phyloP scores from a whole-genome alignment of 2,113 vertebrate species.

The Bothrops jararaca region DNA sequence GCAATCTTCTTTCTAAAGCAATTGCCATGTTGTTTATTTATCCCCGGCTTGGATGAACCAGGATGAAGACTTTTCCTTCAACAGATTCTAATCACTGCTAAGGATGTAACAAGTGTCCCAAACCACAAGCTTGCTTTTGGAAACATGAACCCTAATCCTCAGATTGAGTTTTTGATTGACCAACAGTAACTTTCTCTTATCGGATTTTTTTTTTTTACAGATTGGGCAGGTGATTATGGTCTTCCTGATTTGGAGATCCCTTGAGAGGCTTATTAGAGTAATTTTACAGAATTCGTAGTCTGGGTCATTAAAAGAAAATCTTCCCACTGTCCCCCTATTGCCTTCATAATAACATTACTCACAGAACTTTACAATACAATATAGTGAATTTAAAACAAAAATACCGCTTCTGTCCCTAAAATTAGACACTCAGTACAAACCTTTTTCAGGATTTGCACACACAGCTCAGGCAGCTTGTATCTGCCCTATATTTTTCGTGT shows the following conservation, averaged over 20 bases:
- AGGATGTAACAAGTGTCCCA: too few species aligned
- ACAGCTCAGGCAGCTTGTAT: neutral
- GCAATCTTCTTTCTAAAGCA: too few species aligned
- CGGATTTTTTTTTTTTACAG: neutral
- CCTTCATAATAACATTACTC: neutral
- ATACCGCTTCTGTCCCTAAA: neutral
- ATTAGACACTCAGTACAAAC: neutral
- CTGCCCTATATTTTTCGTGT: neutral
- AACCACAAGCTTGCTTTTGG: neutral
- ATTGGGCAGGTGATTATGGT: too few species aligned
- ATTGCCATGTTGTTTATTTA: too few species aligned
- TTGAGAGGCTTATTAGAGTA: neutral
- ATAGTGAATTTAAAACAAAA: neutral
- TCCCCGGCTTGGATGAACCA: too few species aligned
- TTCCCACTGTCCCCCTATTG: neutral
- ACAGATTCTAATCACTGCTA: neutral
- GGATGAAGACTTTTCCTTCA: too few species aligned
- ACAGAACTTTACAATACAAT: neutral
- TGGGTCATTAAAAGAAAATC: neutral
- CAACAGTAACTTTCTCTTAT: neutral
- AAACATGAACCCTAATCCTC: neutral
- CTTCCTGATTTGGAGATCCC: neutral
- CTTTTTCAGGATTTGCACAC: constrained; percentile 1
- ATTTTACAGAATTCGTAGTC: neutral
- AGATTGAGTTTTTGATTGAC: neutral